A percentile compares a stretch with the other conserved stretches of the same genome.
Evolutionary conservation across 2,888 invertebrate species (phyloP).

Genomic region (Acrobasis suavella): DNA sequence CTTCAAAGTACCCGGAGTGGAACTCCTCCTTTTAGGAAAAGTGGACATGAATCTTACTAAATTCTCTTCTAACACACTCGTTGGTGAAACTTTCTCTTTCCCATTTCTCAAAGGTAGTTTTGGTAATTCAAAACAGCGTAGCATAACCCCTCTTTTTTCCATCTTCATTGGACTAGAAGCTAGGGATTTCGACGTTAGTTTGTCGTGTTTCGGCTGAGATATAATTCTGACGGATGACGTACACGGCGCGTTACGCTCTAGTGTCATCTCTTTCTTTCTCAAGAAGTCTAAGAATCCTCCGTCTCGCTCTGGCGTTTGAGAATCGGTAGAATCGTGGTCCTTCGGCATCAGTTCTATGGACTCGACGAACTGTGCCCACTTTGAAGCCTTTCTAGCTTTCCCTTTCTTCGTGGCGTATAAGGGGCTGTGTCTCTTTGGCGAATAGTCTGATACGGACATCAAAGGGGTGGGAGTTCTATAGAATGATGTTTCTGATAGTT

Average conservation of each 20-base stretch:
- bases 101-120: conserved; percentile 41
- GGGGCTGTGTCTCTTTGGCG: conserved; percentile 40
- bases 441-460: conserved; percentile 59
- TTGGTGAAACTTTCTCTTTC: conserved; percentile 37
- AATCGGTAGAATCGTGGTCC: conserved; percentile 50
- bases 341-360: conserved; percentile 52
- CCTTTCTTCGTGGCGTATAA: conserved; percentile 26
- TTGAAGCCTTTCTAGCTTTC: conserved; percentile 40
- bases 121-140: conserved; percentile 61
- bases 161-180: conserved; percentile 57
- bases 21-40: conserved; percentile 61
- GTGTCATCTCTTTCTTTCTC: conserved; percentile 44
- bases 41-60: conserved; percentile 50
- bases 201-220: conserved; percentile 28
- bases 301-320: conserved; percentile 47
- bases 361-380: conserved; percentile 62
- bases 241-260: conserved; percentile 39
- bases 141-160: conserved; percentile 51
- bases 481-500: conserved; percentile 38
- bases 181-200: conserved; percentile 49
- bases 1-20: conserved; percentile 54
- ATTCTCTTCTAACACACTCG: conserved; percentile 53
- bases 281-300: conserved; percentile 52
- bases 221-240: conserved; percentile 44
- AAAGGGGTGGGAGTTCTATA: conserved; percentile 51